phyloP scores from a whole-genome alignment of 2,113 vertebrate species.

The Protobothrops flavoviridis region DNA sequence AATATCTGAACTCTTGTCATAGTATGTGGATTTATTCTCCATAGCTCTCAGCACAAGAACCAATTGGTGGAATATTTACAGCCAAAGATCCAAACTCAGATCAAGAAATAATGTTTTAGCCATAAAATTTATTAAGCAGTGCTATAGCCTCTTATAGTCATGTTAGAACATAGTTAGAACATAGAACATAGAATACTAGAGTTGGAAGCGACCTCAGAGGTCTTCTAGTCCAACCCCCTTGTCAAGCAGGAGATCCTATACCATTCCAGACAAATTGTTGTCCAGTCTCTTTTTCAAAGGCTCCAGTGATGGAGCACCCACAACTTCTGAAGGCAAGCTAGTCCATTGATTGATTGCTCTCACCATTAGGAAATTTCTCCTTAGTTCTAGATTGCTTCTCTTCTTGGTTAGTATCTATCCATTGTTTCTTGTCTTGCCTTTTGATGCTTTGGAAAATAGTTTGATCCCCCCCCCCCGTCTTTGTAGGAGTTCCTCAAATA shows the following conservation, averaged over 20 bases:
- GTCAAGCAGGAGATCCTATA: background rate
- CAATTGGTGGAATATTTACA: background rate
- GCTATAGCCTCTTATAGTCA: background rate
- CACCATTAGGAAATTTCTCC: background rate
- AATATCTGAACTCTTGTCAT: background rate
- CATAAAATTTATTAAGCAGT: background rate
- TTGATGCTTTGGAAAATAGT: background rate
- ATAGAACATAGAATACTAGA: background rate
- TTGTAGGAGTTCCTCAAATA: background rate
- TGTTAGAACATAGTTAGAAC: background rate
- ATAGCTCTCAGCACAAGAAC: background rate
- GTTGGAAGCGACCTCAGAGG: background rate
- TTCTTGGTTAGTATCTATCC: background rate
- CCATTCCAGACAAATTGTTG: background rate
- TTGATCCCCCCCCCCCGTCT: background rate
- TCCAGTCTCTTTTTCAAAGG: background rate
- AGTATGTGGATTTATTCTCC: background rate
- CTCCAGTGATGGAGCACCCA: background rate
- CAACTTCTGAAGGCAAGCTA: background rate
- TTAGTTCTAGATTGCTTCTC: background rate
- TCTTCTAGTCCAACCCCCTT: background rate
- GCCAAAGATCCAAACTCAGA: background rate
- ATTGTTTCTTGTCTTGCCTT: background rate
- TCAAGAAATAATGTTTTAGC: background rate
- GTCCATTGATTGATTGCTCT: background rate